These are phyloP conservation scores for Pseudomyrmex gracilis DNA, from an alignment of 1,140 invertebrate genomes.

Conservation along the genomic window DNA sequence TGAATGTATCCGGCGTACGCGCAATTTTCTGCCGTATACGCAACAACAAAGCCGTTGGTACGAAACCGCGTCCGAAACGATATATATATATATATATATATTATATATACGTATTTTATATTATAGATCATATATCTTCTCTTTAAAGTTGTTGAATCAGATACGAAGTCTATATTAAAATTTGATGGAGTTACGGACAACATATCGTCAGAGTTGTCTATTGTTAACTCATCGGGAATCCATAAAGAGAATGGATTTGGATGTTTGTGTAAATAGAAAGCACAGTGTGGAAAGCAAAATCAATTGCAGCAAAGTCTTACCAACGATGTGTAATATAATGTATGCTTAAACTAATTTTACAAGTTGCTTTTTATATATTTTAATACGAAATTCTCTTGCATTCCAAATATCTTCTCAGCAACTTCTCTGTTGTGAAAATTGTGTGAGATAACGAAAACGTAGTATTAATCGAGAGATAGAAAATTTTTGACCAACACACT, in stretches of 20 bases:
- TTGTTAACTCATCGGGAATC: conserved; percentile 7
- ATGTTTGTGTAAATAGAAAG: conserved; percentile 6
- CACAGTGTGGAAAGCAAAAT: conserved; percentile 70
- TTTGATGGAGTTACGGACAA: conserved; percentile 14
- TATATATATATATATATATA: conserved; percentile 18
- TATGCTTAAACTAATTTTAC: conserved; percentile 44
- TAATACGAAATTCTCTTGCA: conserved; percentile 59
- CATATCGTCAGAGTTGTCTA: not conserved
- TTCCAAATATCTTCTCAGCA: conserved; percentile 65
- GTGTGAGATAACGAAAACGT: not conserved
- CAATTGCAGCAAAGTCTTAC: not conserved
- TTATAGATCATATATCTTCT: too few species aligned
- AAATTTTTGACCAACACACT: conserved; percentile 39
- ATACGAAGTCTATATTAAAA: conserved; percentile 35
- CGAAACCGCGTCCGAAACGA: not conserved
- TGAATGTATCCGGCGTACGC: conserved; percentile 38
- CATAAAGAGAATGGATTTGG: not conserved
- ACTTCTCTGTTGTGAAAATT: conserved; percentile 4
- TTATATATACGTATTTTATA: too few species aligned
- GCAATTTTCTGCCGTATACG: conserved; percentile 33
- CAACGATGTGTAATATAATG: conserved; percentile 42
- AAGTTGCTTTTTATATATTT: conserved; percentile 20
- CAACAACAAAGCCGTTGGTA: not conserved
- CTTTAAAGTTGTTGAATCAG: conserved; percentile 37
- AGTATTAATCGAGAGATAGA: conserved; percentile 9